Percentiles rank a stretch among this genome's conserved stretches.
These are phyloP conservation scores for Aphodius sticticus DNA, from an alignment of 2,888 invertebrate genomes.

Conservation along the genomic window DNA sequence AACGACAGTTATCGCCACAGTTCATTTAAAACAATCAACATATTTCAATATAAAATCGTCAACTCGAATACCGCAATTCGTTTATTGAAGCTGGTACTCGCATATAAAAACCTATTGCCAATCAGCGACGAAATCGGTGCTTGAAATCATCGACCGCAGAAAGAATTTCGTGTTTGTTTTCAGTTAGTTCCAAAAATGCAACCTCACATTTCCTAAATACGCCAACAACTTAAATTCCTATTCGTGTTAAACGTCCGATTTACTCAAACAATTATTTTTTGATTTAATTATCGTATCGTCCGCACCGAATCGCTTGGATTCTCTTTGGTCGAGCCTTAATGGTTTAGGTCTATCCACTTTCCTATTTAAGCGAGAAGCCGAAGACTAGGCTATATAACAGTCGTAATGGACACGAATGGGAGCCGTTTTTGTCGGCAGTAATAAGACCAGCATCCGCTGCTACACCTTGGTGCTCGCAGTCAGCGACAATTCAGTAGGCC, in stretches of 20 bases:
- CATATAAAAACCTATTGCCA: background rate
- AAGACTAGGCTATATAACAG: background rate
- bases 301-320: background rate
- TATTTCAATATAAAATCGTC: background rate
- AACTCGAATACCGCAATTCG: background rate
- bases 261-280: constrained; percentile 4
- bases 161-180: constrained; percentile 4
- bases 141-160: background rate
- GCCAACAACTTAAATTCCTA: background rate
- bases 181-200: background rate
- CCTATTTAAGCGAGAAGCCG: background rate
- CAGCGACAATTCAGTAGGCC: background rate
- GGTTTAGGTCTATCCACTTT: background rate
- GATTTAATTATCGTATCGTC: constrained; percentile 4
- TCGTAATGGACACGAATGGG: constrained; percentile 4
- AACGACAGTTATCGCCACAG: background rate
- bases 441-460: background rate
- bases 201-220: background rate
- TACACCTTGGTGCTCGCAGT: background rate
- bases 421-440: background rate
- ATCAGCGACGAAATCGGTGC: background rate
- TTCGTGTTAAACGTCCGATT: background rate
- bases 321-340: background rate
- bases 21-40: background rate
- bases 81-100: background rate